phyloP scores from a whole-genome alignment of 2,888 invertebrate genomes.

The Campoplex capitator region DNA sequence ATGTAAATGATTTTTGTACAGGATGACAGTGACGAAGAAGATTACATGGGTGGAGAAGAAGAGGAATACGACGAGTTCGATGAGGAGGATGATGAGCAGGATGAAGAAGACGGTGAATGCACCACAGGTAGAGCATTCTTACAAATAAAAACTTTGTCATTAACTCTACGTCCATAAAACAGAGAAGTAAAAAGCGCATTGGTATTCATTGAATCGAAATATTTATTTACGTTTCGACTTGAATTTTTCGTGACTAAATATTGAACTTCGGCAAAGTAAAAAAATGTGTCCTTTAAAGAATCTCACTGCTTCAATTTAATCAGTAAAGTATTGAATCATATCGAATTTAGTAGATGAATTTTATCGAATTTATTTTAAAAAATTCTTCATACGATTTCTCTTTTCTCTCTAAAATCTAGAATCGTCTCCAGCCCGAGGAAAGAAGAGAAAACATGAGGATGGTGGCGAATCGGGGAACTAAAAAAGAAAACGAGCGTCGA shows the following conservation, averaged over 20 bases:
- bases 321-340: too few relatives aligned
- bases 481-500: constrained; percentile 70
- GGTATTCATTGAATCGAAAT: background rate
- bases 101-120: constrained; percentile 84
- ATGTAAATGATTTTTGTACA: constrained; percentile 69
- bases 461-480: constrained; percentile 85
- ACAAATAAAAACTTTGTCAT: background rate
- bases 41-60: constrained; percentile 88
- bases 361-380: background rate
- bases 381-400: background rate
- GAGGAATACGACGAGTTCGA: constrained; percentile 87
- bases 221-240: background rate
- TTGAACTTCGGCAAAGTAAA: background rate
- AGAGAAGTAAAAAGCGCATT: background rate
- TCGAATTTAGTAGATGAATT: too few relatives aligned
- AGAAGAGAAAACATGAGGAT: constrained; percentile 91
- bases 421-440: constrained; percentile 88
- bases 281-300: background rate
- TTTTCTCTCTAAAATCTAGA: constrained; percentile 74
- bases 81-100: constrained; percentile 83
- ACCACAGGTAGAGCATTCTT: constrained; percentile 63
- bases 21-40: constrained; percentile 87
- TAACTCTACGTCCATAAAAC: background rate
- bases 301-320: too few relatives aligned
- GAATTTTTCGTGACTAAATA: background rate